Percentiles rank a stretch among this genome's conserved stretches.
phyloP scores from a whole-genome alignment of 92 coral and sea anemone genomes.

The Porites rus region DNA sequence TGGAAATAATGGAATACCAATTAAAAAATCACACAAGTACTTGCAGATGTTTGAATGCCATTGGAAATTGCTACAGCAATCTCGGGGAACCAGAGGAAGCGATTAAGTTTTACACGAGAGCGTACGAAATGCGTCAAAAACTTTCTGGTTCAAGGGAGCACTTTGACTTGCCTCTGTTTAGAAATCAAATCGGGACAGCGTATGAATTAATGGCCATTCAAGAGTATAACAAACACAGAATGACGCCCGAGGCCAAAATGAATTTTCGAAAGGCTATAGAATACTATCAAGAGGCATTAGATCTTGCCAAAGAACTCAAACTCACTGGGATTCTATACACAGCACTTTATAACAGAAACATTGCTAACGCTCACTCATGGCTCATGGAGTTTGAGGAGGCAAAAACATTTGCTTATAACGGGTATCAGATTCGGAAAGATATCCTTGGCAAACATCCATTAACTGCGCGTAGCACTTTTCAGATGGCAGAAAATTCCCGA shows the following conservation, averaged over 20 bases:
- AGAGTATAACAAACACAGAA: background rate
- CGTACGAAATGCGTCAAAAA: conserved; percentile 53
- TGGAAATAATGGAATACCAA: conserved; percentile 32
- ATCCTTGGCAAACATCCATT: conserved; percentile 59
- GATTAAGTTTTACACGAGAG: conserved; percentile 41
- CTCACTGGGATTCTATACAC: conserved; percentile 45
- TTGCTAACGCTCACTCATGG: conserved; percentile 55
- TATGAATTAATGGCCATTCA: conserved; percentile 33
- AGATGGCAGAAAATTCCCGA: conserved; percentile 51
- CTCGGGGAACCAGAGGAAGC: conserved; percentile 35
- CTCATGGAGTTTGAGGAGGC: conserved; percentile 37
- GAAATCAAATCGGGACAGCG: conserved; percentile 56
- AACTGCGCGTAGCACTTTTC: conserved; percentile 63
- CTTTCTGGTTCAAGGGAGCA: conserved; percentile 60
- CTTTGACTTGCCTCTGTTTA: conserved; percentile 60
- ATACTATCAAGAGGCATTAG: conserved; percentile 56
- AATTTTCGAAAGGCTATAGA: conserved; percentile 30
- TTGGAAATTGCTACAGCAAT: conserved; percentile 60
- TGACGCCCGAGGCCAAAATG: background rate
- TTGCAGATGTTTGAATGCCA: conserved; percentile 57
- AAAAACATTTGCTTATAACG: conserved; percentile 45
- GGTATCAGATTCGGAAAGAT: conserved; percentile 53
- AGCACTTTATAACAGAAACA: conserved; percentile 66
- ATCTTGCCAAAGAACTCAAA: conserved; percentile 56
- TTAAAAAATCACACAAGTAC: conserved; percentile 62